Evolutionary conservation across 53 echinoderm and acorn worm species (phyloP).

Genomic region (Mesocentrotus franciscanus): DNA sequence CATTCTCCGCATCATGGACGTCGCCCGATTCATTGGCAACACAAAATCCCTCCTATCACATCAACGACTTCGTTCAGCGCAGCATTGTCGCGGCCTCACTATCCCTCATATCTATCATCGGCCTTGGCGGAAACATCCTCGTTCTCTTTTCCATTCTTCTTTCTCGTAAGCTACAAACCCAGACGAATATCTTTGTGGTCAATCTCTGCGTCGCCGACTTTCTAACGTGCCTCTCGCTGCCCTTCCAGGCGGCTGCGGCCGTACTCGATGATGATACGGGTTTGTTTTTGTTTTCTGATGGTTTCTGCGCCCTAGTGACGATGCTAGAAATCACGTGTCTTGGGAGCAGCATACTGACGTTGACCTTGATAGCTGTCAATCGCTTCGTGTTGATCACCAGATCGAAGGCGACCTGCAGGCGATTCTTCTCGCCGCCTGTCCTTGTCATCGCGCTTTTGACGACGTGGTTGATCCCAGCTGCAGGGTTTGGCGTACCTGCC

Average conservation of each 20-base stretch:
- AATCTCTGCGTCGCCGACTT: constrained; percentile 61
- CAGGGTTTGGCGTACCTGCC: constrained; percentile 36
- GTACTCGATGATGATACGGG: background rate
- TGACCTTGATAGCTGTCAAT: constrained; percentile 53
- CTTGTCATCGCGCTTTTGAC: background rate
- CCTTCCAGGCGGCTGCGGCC: constrained; percentile 56
- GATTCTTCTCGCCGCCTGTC: background rate
- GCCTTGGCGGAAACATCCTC: constrained; percentile 42
- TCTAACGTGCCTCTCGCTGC: constrained; percentile 53
- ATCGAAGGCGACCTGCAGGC: constrained; percentile 41
- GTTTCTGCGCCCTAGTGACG: constrained; percentile 56
- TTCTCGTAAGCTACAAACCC: constrained; percentile 52
- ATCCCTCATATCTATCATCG: constrained; percentile 13
- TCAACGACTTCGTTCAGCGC: constrained; percentile 44
- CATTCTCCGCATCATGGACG: background rate
- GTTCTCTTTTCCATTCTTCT: constrained; percentile 42
- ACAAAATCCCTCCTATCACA: too few species aligned
- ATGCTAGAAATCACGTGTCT: constrained; percentile 53
- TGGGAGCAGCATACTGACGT: constrained; percentile 46
- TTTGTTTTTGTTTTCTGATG: constrained; percentile 38
- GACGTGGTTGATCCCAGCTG: constrained; percentile 50
- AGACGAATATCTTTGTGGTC: constrained; percentile 59
- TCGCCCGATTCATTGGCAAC: background rate
- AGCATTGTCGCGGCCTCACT: constrained; percentile 33
- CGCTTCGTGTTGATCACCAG: constrained; percentile 56